Evolutionary conservation across 1,140 invertebrate genomes (phyloP), one percentile per base, ranked within the genome.

Genomic region (Psilanteris sp.): DNA sequence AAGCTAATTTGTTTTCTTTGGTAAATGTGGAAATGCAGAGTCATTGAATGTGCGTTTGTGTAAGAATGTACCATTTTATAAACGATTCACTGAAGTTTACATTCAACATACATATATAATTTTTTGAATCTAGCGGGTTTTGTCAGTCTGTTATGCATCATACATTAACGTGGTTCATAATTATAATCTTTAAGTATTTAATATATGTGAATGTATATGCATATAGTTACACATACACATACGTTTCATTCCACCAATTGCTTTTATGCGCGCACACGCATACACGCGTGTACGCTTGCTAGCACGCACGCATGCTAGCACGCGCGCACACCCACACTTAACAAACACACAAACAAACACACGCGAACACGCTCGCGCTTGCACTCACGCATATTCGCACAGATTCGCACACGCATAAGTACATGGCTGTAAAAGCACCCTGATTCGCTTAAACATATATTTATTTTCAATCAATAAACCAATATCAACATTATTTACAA

Each of bases 381-480:
- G n/a, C n/a, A n/a, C n/a, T n/a, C n/a, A n/a, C n/a, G n/a, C n/a
- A 20, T 20, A 20, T 20, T 24, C 43, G 16, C 48, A 32, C 43
- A 36, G n/a, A n/a, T n/a, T n/a, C 34, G 64, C 41, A 43, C 39
- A 67, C 54, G 54, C 46, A 52, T 29, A 64, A 32, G 26, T 55
- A 55, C 83, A 83, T 76, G 76, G 44, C 78, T 81, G 73, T 84
- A 81, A 83, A 87, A 88, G 86, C 85, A 87, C 85, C 85, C 80
- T 85, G 81, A 85, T 85, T 87, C 71, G 82, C 78, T 85, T 79
- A 78, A 76, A 57, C 79, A 10, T 0, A 8, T 46, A 1, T 10
- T 20, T 36, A 36, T 20, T 22, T 16, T 48, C 31, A 41, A 27
- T 11, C 20, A 13, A 68, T 64, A 54, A 64, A 48, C 55, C 41